These are phyloP conservation scores for Sphaerophoria rueppellii DNA, from an alignment of 2,888 invertebrate genomes.

Conservation along the genomic window DNA sequence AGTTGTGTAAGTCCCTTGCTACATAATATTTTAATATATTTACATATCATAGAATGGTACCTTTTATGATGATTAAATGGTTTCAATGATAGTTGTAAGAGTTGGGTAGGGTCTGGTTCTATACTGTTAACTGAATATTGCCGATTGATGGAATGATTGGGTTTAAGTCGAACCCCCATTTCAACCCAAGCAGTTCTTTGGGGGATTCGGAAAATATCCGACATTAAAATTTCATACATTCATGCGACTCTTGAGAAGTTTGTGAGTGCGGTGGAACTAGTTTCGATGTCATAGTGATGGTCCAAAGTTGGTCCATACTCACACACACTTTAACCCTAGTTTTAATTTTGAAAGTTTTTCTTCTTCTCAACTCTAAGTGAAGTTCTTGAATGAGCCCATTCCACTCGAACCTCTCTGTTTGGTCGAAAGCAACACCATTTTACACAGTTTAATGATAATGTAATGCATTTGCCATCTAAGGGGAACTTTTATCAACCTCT, in stretches of 20 bases:
- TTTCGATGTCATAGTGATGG: conserved; percentile 4
- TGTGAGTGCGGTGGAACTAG: conserved; percentile 2
- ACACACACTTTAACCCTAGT: conserved; percentile 14
- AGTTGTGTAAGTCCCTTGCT: conserved; percentile 41
- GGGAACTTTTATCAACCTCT: neutral
- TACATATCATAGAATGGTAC: conserved; percentile 43
- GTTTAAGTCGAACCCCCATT: neutral
- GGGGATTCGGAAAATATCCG: conserved; percentile 45
- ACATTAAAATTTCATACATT: conserved; percentile 33
- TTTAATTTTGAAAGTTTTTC: conserved; percentile 39
- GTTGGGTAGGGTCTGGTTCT: neutral
- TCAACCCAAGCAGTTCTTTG: conserved; percentile 26
- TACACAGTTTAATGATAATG: conserved; percentile 21
- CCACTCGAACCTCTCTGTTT: neutral
- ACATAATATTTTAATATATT: conserved; percentile 41
- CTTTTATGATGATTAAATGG: conserved; percentile 74
- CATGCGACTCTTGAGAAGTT: conserved; percentile 18
- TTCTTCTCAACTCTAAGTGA: neutral
- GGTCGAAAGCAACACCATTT: conserved; percentile 4
- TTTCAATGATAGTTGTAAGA: conserved; percentile 57
- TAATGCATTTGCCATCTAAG: conserved; percentile 18
- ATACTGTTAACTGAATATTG: neutral
- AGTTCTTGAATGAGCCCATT: neutral
- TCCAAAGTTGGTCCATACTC: conserved; percentile 14
- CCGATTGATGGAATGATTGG: conserved; percentile 17